phyloP scores from a whole-genome alignment of 1,140 invertebrate genomes.

The Drosophila santomea region DNA sequence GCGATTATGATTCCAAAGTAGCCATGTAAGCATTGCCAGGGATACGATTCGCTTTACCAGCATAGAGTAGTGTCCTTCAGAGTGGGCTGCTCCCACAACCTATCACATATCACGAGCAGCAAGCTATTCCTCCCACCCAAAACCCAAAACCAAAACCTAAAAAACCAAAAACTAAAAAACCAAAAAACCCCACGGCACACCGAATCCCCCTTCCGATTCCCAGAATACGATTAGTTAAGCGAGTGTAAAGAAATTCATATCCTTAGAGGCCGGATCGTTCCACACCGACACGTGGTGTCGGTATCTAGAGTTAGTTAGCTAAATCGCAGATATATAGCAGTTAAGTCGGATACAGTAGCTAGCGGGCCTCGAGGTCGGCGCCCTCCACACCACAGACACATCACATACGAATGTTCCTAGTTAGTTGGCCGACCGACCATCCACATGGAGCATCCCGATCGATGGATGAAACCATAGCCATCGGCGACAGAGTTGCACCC shows the following conservation, averaged over 20 bases:
- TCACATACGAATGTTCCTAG: slow-evolving; percentile 1
- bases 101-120: slow-evolving; percentile 49
- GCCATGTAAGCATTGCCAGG: slow-evolving; percentile 10
- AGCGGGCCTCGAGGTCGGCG: slow-evolving; percentile 55
- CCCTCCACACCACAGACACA: slow-evolving; percentile 3
- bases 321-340: slow-evolving; percentile 1
- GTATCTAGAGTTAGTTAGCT: slow-evolving; percentile 21
- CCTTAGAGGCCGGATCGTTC: slow-evolving; percentile 16
- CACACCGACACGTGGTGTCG: slow-evolving; percentile 26
- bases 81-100: slow-evolving; percentile 20
- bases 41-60: slow-evolving; percentile 31
- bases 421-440: slow-evolving; percentile 2
- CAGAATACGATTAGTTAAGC: slow-evolving; percentile 16
- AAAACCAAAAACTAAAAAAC: background rate
- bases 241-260: slow-evolving; percentile 39
- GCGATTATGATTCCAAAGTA: slow-evolving; percentile 9
- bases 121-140: slow-evolving; percentile 8
- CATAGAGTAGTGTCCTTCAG: slow-evolving; percentile 16
- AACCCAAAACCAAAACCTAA: no score
- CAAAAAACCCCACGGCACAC: background rate
- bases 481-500: background rate
- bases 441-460: background rate
- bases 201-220: slow-evolving; percentile 14
- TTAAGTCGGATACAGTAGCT: background rate
- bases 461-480: background rate